Conservation (phyloP, 2,888 invertebrate species). For the Sycophila texana region DNA sequence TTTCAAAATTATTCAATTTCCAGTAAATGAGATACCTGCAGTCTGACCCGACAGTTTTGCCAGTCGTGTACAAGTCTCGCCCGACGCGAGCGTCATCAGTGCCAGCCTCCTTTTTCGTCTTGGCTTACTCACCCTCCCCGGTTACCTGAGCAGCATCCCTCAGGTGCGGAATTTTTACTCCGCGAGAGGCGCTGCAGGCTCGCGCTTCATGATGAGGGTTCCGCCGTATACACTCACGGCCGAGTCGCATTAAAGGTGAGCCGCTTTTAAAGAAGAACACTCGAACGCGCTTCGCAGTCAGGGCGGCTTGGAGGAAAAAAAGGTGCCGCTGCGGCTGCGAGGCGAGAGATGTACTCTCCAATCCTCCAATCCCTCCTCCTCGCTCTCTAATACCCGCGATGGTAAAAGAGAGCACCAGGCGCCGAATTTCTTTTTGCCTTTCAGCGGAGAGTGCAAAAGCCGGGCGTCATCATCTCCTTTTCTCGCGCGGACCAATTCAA, state of each 20-base stretch:
- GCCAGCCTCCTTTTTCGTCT: slow-evolving; percentile 3
- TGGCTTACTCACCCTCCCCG: slow-evolving; percentile 19
- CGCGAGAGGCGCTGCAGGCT: slow-evolving; percentile 57
- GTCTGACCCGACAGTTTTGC: too few species aligned
- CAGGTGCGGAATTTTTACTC: slow-evolving; percentile 70
- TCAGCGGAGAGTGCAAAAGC: slow-evolving; percentile 46
- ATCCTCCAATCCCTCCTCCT: slow-evolving; percentile 21
- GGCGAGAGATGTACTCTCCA: not conserved
- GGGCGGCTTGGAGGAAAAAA: not conserved
- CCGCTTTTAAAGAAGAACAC: slow-evolving; percentile 64
- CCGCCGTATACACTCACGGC: not conserved
- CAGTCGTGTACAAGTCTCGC: not conserved
- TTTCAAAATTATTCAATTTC: slow-evolving; percentile 13
- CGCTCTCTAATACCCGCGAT: slow-evolving; percentile 16
- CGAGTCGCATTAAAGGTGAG: slow-evolving; percentile 63
- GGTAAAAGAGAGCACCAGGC: slow-evolving; percentile 9
- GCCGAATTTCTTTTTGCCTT: slow-evolving; percentile 24
- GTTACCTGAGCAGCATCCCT: slow-evolving; percentile 57
- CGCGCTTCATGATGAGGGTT: slow-evolving; percentile 66
- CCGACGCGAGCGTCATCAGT: slow-evolving; percentile 2
- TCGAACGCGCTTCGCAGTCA: not conserved
- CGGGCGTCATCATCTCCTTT: slow-evolving; percentile 38
- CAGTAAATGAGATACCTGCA: too few species aligned
- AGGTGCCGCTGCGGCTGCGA: too few species aligned
- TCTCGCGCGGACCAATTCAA: slow-evolving; percentile 45